A percentile compares a stretch with the other conserved stretches of the same genome.
Evolutionary conservation across 1,140 invertebrate genomes (phyloP).

Genomic region (Yoshiicerus persimilis): DNA sequence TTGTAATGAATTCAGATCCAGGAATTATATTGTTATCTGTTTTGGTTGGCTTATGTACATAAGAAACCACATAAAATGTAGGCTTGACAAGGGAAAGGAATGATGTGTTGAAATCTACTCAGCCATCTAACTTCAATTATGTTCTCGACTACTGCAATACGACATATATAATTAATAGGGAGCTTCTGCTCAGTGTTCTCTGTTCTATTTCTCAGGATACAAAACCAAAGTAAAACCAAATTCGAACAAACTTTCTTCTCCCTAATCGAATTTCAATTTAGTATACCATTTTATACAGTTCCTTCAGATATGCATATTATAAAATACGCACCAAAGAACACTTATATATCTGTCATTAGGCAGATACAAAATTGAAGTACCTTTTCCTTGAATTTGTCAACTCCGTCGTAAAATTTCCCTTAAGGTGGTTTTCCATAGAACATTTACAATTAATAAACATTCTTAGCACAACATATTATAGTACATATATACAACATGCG

Average conservation of each 20-base stretch:
- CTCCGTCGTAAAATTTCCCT: too few relatives aligned
- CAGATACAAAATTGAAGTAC: too few relatives aligned
- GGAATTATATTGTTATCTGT: not conserved
- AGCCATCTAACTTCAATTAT: not conserved
- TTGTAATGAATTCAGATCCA: not conserved
- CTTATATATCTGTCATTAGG: too few relatives aligned
- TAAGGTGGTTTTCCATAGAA: too few relatives aligned
- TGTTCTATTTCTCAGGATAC: not conserved
- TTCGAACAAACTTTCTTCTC: not conserved
- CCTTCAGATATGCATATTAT: too few relatives aligned
- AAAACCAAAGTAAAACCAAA: not conserved
- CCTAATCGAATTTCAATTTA: not conserved
- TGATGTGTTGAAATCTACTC: not conserved
- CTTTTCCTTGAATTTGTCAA: too few relatives aligned
- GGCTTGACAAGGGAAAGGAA: not conserved
- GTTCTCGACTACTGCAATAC: not conserved
- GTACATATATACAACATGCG: too few relatives aligned
- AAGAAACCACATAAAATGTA: not conserved
- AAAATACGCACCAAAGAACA: too few relatives aligned
- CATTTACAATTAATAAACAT: too few relatives aligned
- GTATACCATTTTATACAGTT: not conserved
- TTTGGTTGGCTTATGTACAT: too few relatives aligned
- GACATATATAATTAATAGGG: not conserved
- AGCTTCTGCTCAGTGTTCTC: not conserved
- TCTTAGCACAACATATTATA: too few relatives aligned